phyloP scores from a whole-genome alignment of 1,140 invertebrate genomes.

The Drosophila subobscura region DNA sequence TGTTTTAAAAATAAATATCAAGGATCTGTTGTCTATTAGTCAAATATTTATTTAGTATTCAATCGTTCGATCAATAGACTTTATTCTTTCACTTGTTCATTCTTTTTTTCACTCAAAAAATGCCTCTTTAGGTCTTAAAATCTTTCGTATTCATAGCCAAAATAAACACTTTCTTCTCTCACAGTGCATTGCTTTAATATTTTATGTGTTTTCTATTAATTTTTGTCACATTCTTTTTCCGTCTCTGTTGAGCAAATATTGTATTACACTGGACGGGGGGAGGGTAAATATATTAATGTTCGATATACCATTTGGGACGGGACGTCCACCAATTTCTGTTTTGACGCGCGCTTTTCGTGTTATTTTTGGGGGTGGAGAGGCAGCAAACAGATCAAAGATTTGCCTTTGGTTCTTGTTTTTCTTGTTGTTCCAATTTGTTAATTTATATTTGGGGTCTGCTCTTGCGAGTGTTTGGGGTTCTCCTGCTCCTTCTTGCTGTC shows the following conservation, averaged over 20 bases:
- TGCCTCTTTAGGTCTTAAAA: no score
- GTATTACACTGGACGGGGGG: slow-evolving; percentile 47
- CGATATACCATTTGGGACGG: slow-evolving; percentile 44
- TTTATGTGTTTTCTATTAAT: slow-evolving; percentile 78
- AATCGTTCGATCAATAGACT: no score
- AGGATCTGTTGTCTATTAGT: no score
- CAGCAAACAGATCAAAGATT: slow-evolving; percentile 64
- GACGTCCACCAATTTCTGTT: slow-evolving; percentile 55
- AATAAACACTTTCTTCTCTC: no score
- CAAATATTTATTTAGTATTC: no score
- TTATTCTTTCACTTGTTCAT: no score
- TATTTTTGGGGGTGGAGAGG: slow-evolving; percentile 35
- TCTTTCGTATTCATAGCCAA: no score
- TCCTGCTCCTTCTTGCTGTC: no score
- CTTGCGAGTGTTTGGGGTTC: slow-evolving; percentile 2
- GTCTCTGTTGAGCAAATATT: slow-evolving; percentile 48
- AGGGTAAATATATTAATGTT: slow-evolving; percentile 41
- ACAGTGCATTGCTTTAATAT: slow-evolving; percentile 49
- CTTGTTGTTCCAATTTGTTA: slow-evolving; percentile 69
- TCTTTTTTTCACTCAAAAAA: no score
- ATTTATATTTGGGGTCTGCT: slow-evolving; percentile 57
- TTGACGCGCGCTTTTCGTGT: slow-evolving; percentile 57
- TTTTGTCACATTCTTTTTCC: slow-evolving; percentile 59
- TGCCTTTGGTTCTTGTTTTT: slow-evolving; percentile 32
- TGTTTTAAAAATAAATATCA: no score